Base-by-base conservation (phyloP, 1,140 invertebrate species). In the Myzus persicae region DNA sequence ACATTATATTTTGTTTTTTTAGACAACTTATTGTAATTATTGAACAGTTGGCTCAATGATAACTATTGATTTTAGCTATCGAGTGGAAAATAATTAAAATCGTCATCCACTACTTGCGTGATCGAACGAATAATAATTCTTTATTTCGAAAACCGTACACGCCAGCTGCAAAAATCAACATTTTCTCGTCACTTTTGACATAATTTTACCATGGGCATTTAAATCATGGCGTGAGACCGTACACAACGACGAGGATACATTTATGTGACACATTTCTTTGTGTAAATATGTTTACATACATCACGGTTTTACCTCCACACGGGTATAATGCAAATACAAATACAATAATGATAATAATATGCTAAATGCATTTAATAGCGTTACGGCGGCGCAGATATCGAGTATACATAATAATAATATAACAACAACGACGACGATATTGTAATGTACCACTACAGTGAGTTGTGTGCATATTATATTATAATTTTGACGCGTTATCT, bases 251-350 rank as follows among this genome's bases (percentile, higher is more conserved):
- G 18, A 26, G 81, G 81, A 84, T 24, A 40, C 82, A 40, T 84
- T 40, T 26, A 84, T 26, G 40, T 84, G 38, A 40, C 36, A 84
- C 82, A 20, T 40, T 84, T 40, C 38, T 84, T 84, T 42, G 82
- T 84, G 38, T 40, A 84, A 81, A 81, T 81, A 81, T 81, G 36
- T 81, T 81, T 38, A 81, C 76, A 81, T 81, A 38, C n/a, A 81
- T 81, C n/a, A 81, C 5, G 76, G 76, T 81, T 81, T 81, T 38
- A 81, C n/a, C 76, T 81, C 14, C 7, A 38, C 36, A 38, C 22
- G 7, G 7, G 36, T 81, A 38, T 48, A 18, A 48, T 81, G 22
- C 36, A 38, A n/a, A n/a, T 59, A 59, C 6, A 59, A 59, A 31
- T 9, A 54, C n/a, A n/a, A n/a, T 26, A 54, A 54, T 31, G 31